phyloP scores from a whole-genome alignment of 2,113 vertebrate genomes.

The Mirounga angustirostris region DNA sequence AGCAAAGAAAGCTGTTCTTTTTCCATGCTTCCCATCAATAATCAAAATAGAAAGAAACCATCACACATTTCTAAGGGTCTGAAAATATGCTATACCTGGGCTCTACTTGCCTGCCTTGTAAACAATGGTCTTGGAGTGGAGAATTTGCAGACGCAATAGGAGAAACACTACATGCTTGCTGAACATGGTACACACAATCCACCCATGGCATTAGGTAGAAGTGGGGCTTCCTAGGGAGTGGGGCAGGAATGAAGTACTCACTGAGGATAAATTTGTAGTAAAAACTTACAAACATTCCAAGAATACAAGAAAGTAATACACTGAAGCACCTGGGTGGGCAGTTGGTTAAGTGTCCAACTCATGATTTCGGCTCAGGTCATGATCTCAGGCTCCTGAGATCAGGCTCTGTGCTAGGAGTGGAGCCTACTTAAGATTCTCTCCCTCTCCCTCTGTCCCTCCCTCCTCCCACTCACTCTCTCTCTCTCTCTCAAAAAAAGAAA shows the following conservation, averaged over 20 bases:
- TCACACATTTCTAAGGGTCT: not conserved
- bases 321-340: not conserved
- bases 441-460: not conserved
- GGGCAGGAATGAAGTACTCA: not conserved
- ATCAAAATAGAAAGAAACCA: not conserved
- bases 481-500: too few species aligned
- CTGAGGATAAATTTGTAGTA: not conserved
- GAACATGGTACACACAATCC: not conserved
- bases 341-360: not conserved
- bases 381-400: not conserved
- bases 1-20: not conserved
- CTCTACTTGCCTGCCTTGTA: not conserved
- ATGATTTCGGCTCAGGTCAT: too few species aligned
- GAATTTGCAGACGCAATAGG: not conserved
- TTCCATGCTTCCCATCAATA: not conserved
- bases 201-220: not conserved
- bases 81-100: not conserved
- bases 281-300: not conserved
- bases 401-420: not conserved
- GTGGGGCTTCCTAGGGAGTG: fast-evolving
- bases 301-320: not conserved
- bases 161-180: not conserved
- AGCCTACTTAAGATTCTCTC: not conserved
- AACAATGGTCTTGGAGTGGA: not conserved
- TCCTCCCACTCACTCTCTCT: fast-evolving